Conservation (phyloP, 1,140 invertebrate genomes). For the Cecropterus lyciades region DNA sequence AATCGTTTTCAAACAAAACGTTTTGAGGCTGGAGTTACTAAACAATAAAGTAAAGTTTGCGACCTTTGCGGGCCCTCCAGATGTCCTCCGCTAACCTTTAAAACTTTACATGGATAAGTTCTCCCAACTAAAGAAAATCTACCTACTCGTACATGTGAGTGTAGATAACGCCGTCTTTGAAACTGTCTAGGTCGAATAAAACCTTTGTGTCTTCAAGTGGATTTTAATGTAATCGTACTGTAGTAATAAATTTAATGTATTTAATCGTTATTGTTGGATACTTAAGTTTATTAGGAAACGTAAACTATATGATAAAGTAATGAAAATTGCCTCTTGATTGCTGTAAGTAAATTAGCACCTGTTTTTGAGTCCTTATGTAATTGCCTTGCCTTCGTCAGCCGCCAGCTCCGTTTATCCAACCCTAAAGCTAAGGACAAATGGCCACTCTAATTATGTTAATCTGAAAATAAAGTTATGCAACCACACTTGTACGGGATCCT, state of each 20-base stretch:
- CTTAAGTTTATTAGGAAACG: not conserved
- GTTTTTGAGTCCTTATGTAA: conserved; percentile 50
- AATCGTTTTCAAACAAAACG: conserved; percentile 4
- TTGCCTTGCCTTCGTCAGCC: conserved; percentile 55
- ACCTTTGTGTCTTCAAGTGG: no score
- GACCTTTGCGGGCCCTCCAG: conserved; percentile 37
- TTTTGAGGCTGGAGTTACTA: not conserved
- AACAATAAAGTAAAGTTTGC: conserved; percentile 1
- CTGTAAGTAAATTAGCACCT: conserved; percentile 47
- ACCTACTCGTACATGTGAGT: conserved; percentile 31
- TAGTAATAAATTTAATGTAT: no score
- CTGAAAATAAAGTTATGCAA: conserved; percentile 80
- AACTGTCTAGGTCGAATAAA: conserved; percentile 8
- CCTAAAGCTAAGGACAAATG: conserved; percentile 55
- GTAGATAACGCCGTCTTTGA: not conserved
- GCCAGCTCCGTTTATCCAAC: conserved; percentile 52
- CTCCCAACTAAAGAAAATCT: conserved; percentile 29
- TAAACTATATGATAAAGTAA: conserved; percentile 21
- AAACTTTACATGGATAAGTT: conserved; percentile 52
- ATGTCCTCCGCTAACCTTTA: conserved; percentile 50
- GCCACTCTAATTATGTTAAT: conserved; percentile 80
- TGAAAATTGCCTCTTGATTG: conserved; percentile 13
- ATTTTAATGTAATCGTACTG: not conserved
- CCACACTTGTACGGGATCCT: conserved; percentile 67
- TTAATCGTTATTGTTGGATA: no score